These are phyloP conservation scores for Mylabris phalerata DNA, from an alignment of 1,140 invertebrate genomes.

Conservation along the genomic window DNA sequence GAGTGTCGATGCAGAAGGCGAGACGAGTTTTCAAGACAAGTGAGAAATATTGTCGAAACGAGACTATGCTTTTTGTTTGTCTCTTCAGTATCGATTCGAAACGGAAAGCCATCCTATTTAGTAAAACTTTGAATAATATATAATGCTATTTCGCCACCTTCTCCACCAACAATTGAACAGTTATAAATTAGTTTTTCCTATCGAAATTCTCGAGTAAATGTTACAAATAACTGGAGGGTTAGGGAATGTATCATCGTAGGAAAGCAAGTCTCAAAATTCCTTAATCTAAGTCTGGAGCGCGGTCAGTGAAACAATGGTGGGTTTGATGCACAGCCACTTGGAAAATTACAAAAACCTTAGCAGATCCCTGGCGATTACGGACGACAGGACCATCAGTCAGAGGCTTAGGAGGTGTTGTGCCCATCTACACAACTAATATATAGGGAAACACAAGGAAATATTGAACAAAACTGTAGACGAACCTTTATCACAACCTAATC, in stretches of 20 bases:
- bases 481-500: too few species aligned
- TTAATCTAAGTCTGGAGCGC: slow-evolving; percentile 19
- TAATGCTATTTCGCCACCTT: too few species aligned
- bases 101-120: too few species aligned
- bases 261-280: slow-evolving; percentile 21
- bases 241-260: background rate
- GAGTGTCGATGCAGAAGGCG: background rate
- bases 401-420: slow-evolving; percentile 30
- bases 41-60: background rate
- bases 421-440: slow-evolving; percentile 19
- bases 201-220: too few species aligned
- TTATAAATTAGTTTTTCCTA: too few species aligned
- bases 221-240: background rate
- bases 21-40: background rate
- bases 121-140: too few species aligned
- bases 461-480: slow-evolving; percentile 3
- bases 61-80: background rate
- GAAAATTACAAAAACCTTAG: slow-evolving; percentile 38
- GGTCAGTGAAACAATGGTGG: slow-evolving; percentile 29
- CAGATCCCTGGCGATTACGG: slow-evolving; percentile 35
- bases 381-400: slow-evolving; percentile 35
- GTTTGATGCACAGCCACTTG: slow-evolving; percentile 37
- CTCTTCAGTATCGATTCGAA: background rate
- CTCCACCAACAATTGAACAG: too few species aligned
- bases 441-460: slow-evolving; percentile 25